These are phyloP conservation scores for Platypus cylindrus DNA, from an alignment of 2,888 invertebrate species.

Conservation along the genomic window DNA sequence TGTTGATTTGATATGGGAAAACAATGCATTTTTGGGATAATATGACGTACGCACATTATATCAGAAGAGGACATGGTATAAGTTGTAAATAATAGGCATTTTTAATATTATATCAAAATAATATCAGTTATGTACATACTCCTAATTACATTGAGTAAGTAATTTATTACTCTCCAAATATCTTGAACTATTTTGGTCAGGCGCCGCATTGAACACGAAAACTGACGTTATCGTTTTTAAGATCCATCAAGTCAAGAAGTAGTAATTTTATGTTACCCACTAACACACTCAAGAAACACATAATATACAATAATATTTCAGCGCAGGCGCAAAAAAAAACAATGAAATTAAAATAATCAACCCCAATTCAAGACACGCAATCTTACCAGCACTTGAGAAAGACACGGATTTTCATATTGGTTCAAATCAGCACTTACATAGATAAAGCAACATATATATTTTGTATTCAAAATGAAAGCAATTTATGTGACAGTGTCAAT, in stretches of 20 bases:
- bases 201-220: constrained; percentile 27
- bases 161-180: constrained; percentile 1
- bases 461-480: constrained; percentile 27
- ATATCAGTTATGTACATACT: too few relatives aligned
- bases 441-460: too few relatives aligned
- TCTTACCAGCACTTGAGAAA: constrained; percentile 19
- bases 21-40: too few relatives aligned
- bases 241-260: constrained; percentile 28
- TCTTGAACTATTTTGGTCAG: constrained; percentile 20
- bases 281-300: constrained; percentile 12
- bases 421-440: neutral
- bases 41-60: too few relatives aligned
- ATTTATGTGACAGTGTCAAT: constrained; percentile 39
- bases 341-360: constrained; percentile 19
- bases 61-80: neutral
- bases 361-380: constrained; percentile 16
- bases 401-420: constrained; percentile 3
- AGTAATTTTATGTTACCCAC: constrained; percentile 27
- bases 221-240: constrained; percentile 28
- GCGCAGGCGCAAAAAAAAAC: constrained; percentile 22
- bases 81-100: neutral
- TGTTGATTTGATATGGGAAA: too few relatives aligned
- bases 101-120: too few relatives aligned
- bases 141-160: too few relatives aligned
- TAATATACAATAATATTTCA: constrained; percentile 24